Evolutionary conservation across 2,113 vertebrate species (phyloP).

Genomic region (Mionectes macconnelli): DNA sequence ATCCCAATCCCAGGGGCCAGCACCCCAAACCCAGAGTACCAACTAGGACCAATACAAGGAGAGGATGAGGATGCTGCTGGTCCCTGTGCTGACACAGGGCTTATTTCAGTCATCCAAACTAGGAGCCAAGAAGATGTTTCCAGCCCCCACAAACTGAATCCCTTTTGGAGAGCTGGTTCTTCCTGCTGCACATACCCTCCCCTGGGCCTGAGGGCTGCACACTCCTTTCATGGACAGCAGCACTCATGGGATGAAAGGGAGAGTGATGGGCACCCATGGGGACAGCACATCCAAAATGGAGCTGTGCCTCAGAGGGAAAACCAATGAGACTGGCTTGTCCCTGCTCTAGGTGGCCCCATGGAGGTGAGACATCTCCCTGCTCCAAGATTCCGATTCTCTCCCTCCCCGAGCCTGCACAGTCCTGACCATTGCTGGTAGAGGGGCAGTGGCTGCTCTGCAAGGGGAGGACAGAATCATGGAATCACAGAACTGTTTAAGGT

Average conservation of each 20-base stretch:
- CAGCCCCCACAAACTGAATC: neutral
- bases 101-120: neutral
- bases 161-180: neutral
- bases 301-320: neutral
- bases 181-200: neutral
- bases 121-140: neutral
- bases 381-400: neutral
- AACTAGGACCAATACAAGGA: neutral
- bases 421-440: neutral
- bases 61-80: neutral
- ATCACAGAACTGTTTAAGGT: accelerated
- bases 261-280: neutral
- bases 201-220: neutral
- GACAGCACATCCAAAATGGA: neutral
- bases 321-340: neutral
- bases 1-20: neutral
- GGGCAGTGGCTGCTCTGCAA: neutral
- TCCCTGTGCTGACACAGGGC: neutral
- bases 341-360: neutral
- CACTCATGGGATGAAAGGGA: neutral
- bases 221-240: neutral
- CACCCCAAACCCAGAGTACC: accelerated
- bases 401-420: neutral
- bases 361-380: neutral
- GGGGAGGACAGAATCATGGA: neutral